Conservation (phyloP, 2,888 invertebrate species). For the Hyles lineata region DNA sequence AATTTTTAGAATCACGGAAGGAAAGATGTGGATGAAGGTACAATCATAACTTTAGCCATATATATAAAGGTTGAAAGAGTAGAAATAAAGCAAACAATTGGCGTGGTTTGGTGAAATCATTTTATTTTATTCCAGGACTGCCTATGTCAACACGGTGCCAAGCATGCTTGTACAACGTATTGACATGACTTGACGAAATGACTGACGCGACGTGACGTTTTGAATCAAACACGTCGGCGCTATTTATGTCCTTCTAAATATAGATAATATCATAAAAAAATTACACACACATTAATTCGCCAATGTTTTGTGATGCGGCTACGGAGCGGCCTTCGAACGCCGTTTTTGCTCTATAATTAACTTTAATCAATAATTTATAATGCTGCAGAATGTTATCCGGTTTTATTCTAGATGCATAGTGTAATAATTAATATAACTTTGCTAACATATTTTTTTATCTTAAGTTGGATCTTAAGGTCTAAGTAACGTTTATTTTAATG, state of each 20-base stretch:
- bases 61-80: too few species aligned
- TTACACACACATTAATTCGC: constrained; percentile 6
- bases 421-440: background rate
- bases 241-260: constrained; percentile 4
- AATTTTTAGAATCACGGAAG: too few species aligned
- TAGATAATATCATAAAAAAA: constrained; percentile 1
- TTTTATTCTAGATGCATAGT: background rate
- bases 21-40: too few species aligned
- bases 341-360: constrained; percentile 15
- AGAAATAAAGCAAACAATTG: too few species aligned
- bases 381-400: constrained; percentile 37
- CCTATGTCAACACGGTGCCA: too few species aligned
- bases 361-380: constrained; percentile 32
- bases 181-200: background rate
- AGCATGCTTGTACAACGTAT: background rate
- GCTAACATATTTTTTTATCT: background rate
- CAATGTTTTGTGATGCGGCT: constrained; percentile 22
- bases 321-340: constrained; percentile 1
- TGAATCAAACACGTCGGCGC: background rate
- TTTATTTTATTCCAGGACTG: too few species aligned
- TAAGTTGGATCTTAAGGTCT: too few species aligned
- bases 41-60: too few species aligned
- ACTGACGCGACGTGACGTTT: background rate
- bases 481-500: too few species aligned
- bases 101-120: too few species aligned